Conservation (phyloP, 2,113 vertebrate species). For the Procavia capensis region DNA sequence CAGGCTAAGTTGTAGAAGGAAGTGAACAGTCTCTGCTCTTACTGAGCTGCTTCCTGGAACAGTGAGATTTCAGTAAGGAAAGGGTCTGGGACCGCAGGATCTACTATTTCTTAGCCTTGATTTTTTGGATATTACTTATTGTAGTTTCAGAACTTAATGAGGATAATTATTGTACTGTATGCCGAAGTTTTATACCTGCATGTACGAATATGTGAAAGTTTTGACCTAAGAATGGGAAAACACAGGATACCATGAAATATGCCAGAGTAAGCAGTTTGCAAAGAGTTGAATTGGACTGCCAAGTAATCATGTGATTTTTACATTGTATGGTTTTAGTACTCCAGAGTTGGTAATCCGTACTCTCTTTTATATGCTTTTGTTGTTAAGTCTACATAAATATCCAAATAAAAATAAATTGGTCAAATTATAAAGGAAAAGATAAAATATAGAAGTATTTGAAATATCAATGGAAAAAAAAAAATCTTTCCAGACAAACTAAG, state of each 20-base stretch:
- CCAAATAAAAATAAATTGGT: background rate
- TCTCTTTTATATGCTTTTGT: slow-evolving; percentile 1
- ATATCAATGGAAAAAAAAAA: background rate
- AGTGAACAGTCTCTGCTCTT: background rate
- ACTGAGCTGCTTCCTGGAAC: background rate
- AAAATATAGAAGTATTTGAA: background rate
- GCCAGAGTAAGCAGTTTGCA: background rate
- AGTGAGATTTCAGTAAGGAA: background rate
- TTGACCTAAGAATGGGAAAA: background rate
- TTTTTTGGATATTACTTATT: background rate
- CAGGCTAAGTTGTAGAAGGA: background rate
- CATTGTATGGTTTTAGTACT: background rate
- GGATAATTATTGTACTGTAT: background rate
- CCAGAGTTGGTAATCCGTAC: background rate
- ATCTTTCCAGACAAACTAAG: slow-evolving; percentile 20
- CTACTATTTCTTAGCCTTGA: background rate
- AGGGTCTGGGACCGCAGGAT: background rate
- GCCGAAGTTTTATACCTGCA: slow-evolving; percentile 12
- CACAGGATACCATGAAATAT: background rate
- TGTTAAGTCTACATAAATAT: background rate
- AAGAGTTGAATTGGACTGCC: background rate
- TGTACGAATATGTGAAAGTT: background rate
- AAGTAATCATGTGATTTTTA: background rate
- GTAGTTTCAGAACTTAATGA: slow-evolving; percentile 2
- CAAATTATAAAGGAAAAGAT: slow-evolving; percentile 32